These are phyloP conservation scores for Leptopilina drosophilae DNA, from an alignment of 2,888 invertebrate genomes.

Conservation along the genomic window DNA sequence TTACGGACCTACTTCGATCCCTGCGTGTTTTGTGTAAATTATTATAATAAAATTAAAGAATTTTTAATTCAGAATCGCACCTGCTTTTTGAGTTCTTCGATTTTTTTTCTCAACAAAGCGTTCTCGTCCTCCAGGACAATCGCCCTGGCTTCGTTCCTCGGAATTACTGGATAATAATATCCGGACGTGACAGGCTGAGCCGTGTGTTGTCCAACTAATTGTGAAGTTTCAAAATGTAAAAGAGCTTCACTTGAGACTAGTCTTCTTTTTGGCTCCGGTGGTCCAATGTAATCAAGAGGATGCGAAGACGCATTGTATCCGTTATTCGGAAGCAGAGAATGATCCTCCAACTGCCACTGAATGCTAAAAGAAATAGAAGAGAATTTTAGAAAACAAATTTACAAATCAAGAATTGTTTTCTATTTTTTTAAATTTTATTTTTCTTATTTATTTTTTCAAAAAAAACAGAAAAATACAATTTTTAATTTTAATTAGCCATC, in stretches of 20 bases:
- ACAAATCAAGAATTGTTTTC: too few relatives aligned
- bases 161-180: constrained; percentile 74
- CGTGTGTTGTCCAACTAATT: constrained; percentile 71
- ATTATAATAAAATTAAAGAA: too few relatives aligned
- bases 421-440: too few relatives aligned
- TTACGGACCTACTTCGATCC: too few relatives aligned
- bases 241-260: constrained; percentile 72
- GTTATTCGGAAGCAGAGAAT: constrained; percentile 66
- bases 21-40: too few relatives aligned
- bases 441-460: too few relatives aligned
- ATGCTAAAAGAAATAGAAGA: constrained; percentile 57
- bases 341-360: constrained; percentile 73
- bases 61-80: constrained; percentile 70
- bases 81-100: constrained; percentile 85
- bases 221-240: constrained; percentile 71
- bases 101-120: constrained; percentile 81
- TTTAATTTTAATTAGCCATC: too few relatives aligned
- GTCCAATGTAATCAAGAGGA: constrained; percentile 71
- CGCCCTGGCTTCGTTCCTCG: constrained; percentile 75
- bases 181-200: constrained; percentile 70
- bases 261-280: constrained; percentile 72
- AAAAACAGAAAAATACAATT: too few relatives aligned
- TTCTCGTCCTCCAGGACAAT: constrained; percentile 84
- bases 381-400: neutral
- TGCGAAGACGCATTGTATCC: constrained; percentile 69